Base-by-base conservation (phyloP, 2,888 invertebrate genomes). In the Pandemis cinnamomeana region DNA sequence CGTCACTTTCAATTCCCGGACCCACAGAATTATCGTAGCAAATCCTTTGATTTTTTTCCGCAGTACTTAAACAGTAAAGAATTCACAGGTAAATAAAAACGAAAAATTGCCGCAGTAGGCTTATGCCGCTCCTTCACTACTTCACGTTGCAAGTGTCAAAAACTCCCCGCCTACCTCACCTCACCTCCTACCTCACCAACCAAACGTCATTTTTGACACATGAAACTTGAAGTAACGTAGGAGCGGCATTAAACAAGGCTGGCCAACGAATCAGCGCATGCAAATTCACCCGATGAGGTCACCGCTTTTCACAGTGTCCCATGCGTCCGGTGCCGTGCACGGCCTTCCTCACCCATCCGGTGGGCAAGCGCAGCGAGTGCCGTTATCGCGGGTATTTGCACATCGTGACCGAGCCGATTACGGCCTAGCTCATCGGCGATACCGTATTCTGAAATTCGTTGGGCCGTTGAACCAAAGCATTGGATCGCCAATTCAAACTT, bases 361-460 rank as follows among this genome's bases (percentile, higher is more conserved):
- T 78, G 69, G 79, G 82, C 80, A 71, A 68, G 72, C 80, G 79
- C 77, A 79, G 72, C 78, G 76, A 72, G 76, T 85, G 85, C 90
- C 88, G 91, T 89, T 90, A 90, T 72, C 75, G 48, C 66, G 61
- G 62, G 78, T 87, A 88, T 89, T 89, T 88, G 86, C 87, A 83
- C 84, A 83, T 85, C 85, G 86, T 85, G 85, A 82, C 84, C 78
- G 76, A 61, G 55, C 72, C 76, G 74, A 48, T 64, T 63, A 53
- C 41, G 48, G 58, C 63, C 46, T 20, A 68, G 63, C 20, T 69
- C 68, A 64, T 58, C 68, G 61, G 20, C 41, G 48, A 60, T 72
- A 63, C 68, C 36, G 62, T 55, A 53, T 15, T 72, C 67, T 60
- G 48, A 44, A 61, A 62, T 67, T 72, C 42, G 27, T n/a, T 10